Conservation (phyloP, 1,140 invertebrate genomes). For the Neomicropteryx cornuta region DNA sequence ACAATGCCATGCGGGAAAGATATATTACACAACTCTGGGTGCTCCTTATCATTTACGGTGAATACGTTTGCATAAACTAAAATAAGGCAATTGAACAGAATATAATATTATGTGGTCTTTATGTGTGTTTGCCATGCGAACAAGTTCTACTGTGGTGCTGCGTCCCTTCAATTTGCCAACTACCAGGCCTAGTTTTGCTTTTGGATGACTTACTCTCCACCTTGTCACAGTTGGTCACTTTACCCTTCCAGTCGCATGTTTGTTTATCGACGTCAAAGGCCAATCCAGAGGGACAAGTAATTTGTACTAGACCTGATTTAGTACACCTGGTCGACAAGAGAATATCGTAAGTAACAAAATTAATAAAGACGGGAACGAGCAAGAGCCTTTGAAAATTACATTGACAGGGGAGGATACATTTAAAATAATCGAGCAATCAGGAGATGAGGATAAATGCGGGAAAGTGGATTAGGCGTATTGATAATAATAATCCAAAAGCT, state of each 20-base stretch:
- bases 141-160: constrained; percentile 33
- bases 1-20: no score
- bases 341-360: constrained; percentile 26
- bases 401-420: constrained; percentile 35
- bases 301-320: constrained; percentile 85
- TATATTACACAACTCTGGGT: no score
- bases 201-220: constrained; percentile 96
- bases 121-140: constrained; percentile 7
- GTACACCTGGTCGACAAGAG: constrained; percentile 59
- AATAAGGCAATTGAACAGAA: no score
- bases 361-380: constrained; percentile 17
- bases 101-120: no score
- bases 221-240: constrained; percentile 92
- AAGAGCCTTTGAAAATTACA: no score
- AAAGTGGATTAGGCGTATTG: no score
- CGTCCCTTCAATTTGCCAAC: no score
- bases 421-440: constrained; percentile 23
- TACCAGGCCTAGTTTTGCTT: no score
- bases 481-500: no score
- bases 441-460: constrained; percentile 29
- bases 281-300: constrained; percentile 87
- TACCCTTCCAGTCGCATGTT: constrained; percentile 94
- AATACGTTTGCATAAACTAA: no score
- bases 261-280: constrained; percentile 95
- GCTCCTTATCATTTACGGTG: no score